Base-by-base conservation (phyloP, 92 coral and sea anemone species). In the Palythoa grandis region DNA sequence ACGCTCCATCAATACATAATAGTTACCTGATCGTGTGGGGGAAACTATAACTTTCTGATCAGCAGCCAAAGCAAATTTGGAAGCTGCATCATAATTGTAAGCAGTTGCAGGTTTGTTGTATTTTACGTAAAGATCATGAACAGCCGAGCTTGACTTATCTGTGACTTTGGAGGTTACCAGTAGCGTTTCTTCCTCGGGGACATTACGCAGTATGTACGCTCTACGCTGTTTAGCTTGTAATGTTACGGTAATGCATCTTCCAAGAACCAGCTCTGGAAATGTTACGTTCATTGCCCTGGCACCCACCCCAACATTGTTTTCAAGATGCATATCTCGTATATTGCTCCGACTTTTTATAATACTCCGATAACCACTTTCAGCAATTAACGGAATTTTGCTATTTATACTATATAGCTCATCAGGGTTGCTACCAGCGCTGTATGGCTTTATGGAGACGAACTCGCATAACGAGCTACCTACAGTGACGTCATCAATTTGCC, bases 271-370 rank as follows among this genome's bases (percentile, higher is more conserved):
- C 54, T 12, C 76, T 73, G 97, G 94, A 57, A 82, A 87, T 3
- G 91, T 89, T 6, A 93, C 89, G 76, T 92, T 87, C 76, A 92
- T 79, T 79, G 86, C 68, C 29, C 63, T 90, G 7, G 93, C 86
- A 0, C 95, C 93, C 10, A 91, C 87, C 22, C 88, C 94, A 40
- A 93, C 85, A 72, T 93, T 93, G 60, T 93, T 93, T 72, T 80
- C 74, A 11, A 78, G 95, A 47, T 83, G 76, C 3, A 72, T 82
- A 76, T 93, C 97, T 29, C 91, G 87, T 80, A 90, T 87, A 83
- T 93, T 93, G 76, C 95, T 89, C 20, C 97, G 97, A 23, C 93
- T 93, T 86, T 88, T 93, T 22, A 93, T 90, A 29, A 93, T 91
- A 24, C 93, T 83, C 63, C 82, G 92, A 70, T 92, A 93, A 22